Evolutionary conservation across 2,888 invertebrate species (phyloP).

Genomic region (Diadromus collaris): DNA sequence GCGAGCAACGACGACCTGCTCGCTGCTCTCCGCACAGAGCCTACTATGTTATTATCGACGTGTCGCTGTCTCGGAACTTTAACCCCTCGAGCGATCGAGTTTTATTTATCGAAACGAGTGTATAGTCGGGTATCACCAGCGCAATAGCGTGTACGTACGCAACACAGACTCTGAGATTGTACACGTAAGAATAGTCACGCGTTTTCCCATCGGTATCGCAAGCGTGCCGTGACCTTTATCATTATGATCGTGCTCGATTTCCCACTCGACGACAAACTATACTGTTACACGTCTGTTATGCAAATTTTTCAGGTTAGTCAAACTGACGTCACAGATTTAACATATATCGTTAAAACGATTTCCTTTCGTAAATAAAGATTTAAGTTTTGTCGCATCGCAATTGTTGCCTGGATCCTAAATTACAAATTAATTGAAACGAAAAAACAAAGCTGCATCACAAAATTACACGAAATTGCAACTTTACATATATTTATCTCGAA

Average conservation of each 20-base stretch:
- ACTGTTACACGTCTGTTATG: constrained; percentile 17
- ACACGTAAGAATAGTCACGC: constrained; percentile 15
- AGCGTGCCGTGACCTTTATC: constrained; percentile 25
- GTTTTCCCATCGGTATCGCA: constrained; percentile 20
- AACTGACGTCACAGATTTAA: neutral
- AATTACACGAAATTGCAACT: neutral
- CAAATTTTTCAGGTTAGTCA: neutral
- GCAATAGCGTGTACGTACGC: neutral
- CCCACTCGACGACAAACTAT: neutral
- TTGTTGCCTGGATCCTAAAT: no score
- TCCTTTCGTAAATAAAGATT: no score
- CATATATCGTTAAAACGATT: no score
- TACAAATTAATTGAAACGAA: neutral
- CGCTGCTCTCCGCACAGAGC: neutral
- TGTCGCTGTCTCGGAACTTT: constrained; percentile 22
- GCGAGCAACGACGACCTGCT: constrained; percentile 5
- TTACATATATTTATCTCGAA: neutral
- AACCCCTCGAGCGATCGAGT: constrained; percentile 27
- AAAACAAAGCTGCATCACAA: neutral
- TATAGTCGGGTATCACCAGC: neutral
- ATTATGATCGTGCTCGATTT: constrained; percentile 22
- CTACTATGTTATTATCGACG: neutral
- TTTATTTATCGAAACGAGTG: constrained; percentile 13
- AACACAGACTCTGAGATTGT: constrained; percentile 5
- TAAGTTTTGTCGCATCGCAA: neutral